Percentiles rank a stretch among this genome's conserved stretches.
These are phyloP conservation scores for Carettochelys insculpta DNA, from an alignment of 2,113 vertebrate species.

Conservation along the genomic window DNA sequence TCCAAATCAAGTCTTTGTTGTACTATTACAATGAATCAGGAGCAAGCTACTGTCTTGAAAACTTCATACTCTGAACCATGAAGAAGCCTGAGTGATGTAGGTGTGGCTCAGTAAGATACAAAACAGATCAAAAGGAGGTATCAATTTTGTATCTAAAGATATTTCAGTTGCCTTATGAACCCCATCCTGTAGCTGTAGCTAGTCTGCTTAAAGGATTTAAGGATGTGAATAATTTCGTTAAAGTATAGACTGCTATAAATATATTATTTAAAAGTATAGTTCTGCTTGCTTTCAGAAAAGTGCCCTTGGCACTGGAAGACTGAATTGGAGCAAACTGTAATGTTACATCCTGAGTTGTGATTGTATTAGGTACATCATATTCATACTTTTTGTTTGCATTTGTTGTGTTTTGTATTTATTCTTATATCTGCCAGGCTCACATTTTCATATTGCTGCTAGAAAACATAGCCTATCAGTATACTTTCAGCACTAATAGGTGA, in stretches of 20 bases:
- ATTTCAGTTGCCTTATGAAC: slow-evolving; percentile 33
- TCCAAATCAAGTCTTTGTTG: not conserved
- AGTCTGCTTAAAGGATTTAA: slow-evolving; percentile 62
- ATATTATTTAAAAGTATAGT: slow-evolving; percentile 49
- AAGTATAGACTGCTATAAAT: slow-evolving; percentile 47
- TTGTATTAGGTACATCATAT: not conserved
- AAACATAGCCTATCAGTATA: not conserved
- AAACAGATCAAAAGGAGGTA: slow-evolving; percentile 26
- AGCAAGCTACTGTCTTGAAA: not conserved
- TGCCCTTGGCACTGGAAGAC: slow-evolving; percentile 14
- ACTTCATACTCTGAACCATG: not conserved
- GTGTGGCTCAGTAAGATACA: slow-evolving; percentile 5
- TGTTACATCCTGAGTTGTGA: not conserved
- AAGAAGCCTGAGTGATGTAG: not conserved
- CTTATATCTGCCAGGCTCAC: not conserved
- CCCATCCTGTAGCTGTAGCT: slow-evolving; percentile 22
- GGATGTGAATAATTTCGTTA: slow-evolving; percentile 48
- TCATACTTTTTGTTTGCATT: not conserved
- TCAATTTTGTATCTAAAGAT: slow-evolving; percentile 38
- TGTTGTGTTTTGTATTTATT: not conserved
- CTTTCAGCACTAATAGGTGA: not conserved
- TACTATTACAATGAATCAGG: not conserved
- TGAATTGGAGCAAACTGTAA: slow-evolving; percentile 9
- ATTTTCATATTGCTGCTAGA: not conserved
- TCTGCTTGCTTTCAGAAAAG: slow-evolving; percentile 18